phyloP scores from a whole-genome alignment of 2,113 vertebrate species.

The Cavia porcellus region DNA sequence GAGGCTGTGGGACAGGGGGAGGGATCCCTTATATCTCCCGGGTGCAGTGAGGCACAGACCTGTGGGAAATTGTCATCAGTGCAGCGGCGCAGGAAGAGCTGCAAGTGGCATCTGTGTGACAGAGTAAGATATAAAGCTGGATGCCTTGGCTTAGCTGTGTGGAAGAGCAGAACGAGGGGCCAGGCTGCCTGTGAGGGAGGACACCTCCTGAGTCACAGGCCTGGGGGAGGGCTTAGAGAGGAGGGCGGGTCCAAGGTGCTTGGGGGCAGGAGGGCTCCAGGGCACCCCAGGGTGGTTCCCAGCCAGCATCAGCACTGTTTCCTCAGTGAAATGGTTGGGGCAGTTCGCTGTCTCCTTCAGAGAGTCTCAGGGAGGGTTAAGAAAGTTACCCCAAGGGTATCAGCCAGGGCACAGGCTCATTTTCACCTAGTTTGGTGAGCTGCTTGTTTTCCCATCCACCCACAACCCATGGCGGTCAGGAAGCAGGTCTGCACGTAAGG shows the following conservation, averaged over 20 bases:
- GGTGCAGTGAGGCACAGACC: too few species aligned
- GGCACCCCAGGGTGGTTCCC: background rate
- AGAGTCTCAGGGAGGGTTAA: background rate
- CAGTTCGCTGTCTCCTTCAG: background rate
- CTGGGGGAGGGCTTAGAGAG: background rate
- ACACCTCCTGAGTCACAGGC: background rate
- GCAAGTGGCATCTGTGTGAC: rapidly evolving
- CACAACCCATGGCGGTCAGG: background rate
- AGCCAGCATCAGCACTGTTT: background rate
- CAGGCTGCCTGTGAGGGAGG: too few species aligned
- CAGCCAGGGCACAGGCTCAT: rapidly evolving
- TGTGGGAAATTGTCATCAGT: rapidly evolving
- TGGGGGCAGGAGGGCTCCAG: background rate
- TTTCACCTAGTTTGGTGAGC: rapidly evolving
- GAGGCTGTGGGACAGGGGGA: background rate
- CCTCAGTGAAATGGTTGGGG: rapidly evolving
- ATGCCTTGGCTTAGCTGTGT: rapidly evolving
- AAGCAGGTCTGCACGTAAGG: background rate
- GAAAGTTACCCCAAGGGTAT: background rate
- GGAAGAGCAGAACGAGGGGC: too few species aligned
- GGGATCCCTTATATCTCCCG: background rate
- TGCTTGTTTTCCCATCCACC: background rate
- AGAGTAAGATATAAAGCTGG: rapidly evolving
- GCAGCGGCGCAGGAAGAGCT: too few species aligned
- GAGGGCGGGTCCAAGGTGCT: too few species aligned